Conservation (phyloP, 2,113 vertebrate genomes). For the Callithrix jacchus region DNA sequence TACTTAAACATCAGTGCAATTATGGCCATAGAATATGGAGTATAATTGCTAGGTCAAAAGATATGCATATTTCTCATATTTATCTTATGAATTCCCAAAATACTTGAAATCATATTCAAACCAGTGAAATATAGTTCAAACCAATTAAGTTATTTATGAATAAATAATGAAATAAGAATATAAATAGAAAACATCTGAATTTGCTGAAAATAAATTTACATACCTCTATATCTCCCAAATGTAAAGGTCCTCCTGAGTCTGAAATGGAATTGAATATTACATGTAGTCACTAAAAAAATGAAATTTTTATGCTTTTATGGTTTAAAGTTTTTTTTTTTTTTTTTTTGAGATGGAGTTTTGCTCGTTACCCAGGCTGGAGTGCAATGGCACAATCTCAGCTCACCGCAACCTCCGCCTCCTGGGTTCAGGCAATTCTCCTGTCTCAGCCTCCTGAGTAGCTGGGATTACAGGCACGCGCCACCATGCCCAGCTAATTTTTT, state of each 20-base stretch:
- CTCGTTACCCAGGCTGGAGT: too few relatives aligned
- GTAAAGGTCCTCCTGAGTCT: slow-evolving; percentile 92
- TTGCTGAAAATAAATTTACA: slow-evolving; percentile 49
- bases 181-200: background rate
- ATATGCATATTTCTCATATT: background rate
- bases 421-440: too few relatives aligned
- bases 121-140: slow-evolving; percentile 41
- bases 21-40: background rate
- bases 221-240: slow-evolving; percentile 95
- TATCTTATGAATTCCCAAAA: slow-evolving; percentile 18
- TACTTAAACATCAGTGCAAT: slow-evolving; percentile 12
- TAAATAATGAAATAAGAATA: background rate
- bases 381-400: too few relatives aligned
- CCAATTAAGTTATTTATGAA: background rate
- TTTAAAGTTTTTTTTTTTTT: too few relatives aligned
- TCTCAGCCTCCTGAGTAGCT: too few relatives aligned
- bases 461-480: too few relatives aligned
- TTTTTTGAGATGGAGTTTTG: too few relatives aligned
- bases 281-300: slow-evolving; percentile 7
- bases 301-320: slow-evolving; percentile 16
- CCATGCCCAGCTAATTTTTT: too few relatives aligned
- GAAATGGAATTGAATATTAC: slow-evolving; percentile 67
- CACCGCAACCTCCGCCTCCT: too few relatives aligned
- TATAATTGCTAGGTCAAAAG: slow-evolving; percentile 13
- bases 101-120: background rate